Evolutionary conservation across 2,888 invertebrate species (phyloP), one percentile per base, ranked within the genome.

Genomic region (Blomia tropicalis): DNA sequence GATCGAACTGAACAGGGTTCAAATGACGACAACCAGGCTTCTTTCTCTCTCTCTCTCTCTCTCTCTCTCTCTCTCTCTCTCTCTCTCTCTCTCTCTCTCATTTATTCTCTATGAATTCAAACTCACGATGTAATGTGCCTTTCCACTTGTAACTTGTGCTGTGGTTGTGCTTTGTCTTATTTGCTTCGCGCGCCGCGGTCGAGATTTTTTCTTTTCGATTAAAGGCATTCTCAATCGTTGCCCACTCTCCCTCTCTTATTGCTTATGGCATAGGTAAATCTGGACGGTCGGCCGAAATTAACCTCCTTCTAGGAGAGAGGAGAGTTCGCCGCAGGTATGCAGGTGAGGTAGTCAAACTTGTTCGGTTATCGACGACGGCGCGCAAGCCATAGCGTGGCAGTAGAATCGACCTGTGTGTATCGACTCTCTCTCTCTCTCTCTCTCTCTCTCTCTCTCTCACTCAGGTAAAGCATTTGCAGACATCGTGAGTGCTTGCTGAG

Each of bases 261-360:
- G 22, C 7, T n/a, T 11, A n/a, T 27, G 27, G 11, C 14, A 27
- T 11, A n/a, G 51, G 51, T n/a, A 47, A 47, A 22, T 27, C 22
- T 27, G 7, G 27, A 27, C 51, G n/a, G n/a, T n/a, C n/a, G 7
- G 27, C 5, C 51, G 22, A 47, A 27, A 22, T 47, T 47, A 47
- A 47, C 51, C 51, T 47, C 51, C 51, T 47, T 47, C 27, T 7
- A 19, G 7, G 23, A 47, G 23, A 47, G 51, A 14, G 22, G 51
- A 47, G 51, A 7, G 27, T 7, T 14, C n/a, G 41, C 14, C 41
- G 41, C 3, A 56, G 29, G 29, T 54, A 29, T 47, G 56, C 56
- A 56, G 56, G 56, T 56, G 47, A 56, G n/a, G 56, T 36, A 56
- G 56, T 56, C 56, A 56, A 56, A 56, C 56, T 56, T 56, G 56